A percentile compares a stretch with the other conserved stretches of the same genome.
phyloP scores from a whole-genome alignment of 2,888 invertebrate genomes.

The Leistus spinibarbis region DNA sequence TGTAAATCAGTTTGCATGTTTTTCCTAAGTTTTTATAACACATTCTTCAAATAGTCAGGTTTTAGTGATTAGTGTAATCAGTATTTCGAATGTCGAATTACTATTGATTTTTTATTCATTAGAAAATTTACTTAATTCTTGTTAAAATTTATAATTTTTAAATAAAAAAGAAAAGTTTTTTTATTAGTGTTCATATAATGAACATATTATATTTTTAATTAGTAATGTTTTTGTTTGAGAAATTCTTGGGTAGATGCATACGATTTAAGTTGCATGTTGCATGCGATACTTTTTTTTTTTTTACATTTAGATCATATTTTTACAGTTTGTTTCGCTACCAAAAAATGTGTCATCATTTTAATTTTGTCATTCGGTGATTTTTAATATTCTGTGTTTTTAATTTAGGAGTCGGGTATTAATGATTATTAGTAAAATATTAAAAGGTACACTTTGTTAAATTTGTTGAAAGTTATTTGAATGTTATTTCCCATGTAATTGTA shows the following conservation, averaged over 20 bases:
- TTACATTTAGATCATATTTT: background rate
- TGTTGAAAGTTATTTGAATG: constrained; percentile 32
- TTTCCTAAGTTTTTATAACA: background rate
- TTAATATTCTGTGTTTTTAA: background rate
- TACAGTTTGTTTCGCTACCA: background rate
- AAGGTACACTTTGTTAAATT: constrained; percentile 18
- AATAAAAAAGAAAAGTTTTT: background rate
- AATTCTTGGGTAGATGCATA: background rate
- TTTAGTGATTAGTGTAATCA: background rate
- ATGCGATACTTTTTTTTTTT: background rate
- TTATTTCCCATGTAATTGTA: constrained; percentile 31
- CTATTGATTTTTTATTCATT: background rate
- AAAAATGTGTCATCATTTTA: background rate
- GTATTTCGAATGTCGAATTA: background rate
- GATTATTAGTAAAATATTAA: constrained; percentile 10
- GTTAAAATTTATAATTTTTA: background rate
- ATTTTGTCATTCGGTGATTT: background rate
- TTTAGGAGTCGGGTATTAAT: constrained; percentile 18
- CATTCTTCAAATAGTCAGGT: background rate
- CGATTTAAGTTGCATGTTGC: background rate
- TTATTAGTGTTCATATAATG: background rate
- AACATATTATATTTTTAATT: background rate
- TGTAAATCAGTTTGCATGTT: background rate
- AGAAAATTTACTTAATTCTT: constrained; percentile 4
- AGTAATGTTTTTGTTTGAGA: background rate